Evolutionary conservation across 2,113 vertebrate species (phyloP).

Genomic region (Myotis yumanensis): DNA sequence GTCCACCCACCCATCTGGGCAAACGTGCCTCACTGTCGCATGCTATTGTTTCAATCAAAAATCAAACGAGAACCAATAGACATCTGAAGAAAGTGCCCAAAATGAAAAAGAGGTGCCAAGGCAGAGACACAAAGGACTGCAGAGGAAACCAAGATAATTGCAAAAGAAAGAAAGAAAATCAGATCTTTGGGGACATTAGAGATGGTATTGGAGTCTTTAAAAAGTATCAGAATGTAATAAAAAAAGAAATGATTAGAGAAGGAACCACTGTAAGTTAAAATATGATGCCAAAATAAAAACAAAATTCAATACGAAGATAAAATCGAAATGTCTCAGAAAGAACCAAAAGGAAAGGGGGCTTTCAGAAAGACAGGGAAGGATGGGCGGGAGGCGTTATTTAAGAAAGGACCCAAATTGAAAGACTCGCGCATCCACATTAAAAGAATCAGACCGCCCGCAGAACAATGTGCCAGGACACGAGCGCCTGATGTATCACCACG

Average conservation of each 20-base stretch:
- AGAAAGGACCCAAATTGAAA: neutral
- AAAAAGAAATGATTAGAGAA: neutral
- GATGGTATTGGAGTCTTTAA: neutral
- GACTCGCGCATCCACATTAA: neutral
- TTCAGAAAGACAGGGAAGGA: neutral
- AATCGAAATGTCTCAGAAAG: neutral
- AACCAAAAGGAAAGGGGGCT: neutral
- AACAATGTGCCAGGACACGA: fast-evolving
- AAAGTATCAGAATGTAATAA: neutral
- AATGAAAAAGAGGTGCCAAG: neutral
- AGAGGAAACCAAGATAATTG: neutral
- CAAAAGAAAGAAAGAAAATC: neutral
- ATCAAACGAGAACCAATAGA: neutral
- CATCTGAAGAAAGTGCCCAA: neutral
- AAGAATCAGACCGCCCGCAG: neutral
- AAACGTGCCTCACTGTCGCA: neutral
- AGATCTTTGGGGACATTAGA: neutral
- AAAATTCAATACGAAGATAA: neutral
- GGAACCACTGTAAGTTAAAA: neutral
- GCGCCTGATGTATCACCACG: neutral
- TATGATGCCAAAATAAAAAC: neutral
- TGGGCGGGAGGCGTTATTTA: neutral
- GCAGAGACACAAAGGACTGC: neutral
- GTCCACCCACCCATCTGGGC: neutral
- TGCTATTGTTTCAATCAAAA: neutral